Base-by-base conservation (phyloP, 2,888 invertebrate genomes). In the Cosmia pyralina region DNA sequence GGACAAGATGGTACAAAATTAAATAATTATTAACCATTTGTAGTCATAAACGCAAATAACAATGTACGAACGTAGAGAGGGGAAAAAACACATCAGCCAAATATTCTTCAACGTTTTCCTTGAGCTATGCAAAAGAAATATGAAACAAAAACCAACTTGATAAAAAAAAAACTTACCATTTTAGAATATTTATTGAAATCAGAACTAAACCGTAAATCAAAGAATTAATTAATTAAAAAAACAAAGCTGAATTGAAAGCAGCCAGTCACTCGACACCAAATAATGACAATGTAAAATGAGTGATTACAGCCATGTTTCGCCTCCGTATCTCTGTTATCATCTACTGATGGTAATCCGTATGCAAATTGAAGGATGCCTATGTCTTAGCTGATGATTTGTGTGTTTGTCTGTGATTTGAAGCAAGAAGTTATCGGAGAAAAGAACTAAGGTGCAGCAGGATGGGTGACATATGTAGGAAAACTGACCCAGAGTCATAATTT, bases 271-370 rank as follows among this genome's bases (percentile, higher is more conserved):
- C 34, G 64, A 55, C 75, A 58, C 75, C 75, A 79, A 81, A 81
- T 79, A 81, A 81, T 81, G 81, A 81, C 81, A 13, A 81, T 22
- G 82, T 82, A 81, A 81, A 79, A 79, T 75, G 81, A 81, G 41
- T 60, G 67, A 77, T 77, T 68, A 69, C 70, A 63, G 4, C 28
- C 28, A 52, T 41, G 67, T 70, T 70, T 57, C 34, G 17, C 57
- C 52, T n/a, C 22, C 59, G 50, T 79, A 82, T 81, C 79, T 71
- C 65, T 50, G 70, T 75, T 81, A 81, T 81, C 81, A 71, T 11
- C 28, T 68, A 52, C 48, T 1, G 50, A 74, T 59, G 67, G 79
- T 82, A 82, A 81, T 82, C 79, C 70, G 34, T 75, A 13, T 55
- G 68, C 68, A 75, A 81, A 81, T 57, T 75, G 48, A 13, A 48